phyloP scores from a whole-genome alignment of 2,888 invertebrate species.

The Slavum lentiscoides region DNA sequence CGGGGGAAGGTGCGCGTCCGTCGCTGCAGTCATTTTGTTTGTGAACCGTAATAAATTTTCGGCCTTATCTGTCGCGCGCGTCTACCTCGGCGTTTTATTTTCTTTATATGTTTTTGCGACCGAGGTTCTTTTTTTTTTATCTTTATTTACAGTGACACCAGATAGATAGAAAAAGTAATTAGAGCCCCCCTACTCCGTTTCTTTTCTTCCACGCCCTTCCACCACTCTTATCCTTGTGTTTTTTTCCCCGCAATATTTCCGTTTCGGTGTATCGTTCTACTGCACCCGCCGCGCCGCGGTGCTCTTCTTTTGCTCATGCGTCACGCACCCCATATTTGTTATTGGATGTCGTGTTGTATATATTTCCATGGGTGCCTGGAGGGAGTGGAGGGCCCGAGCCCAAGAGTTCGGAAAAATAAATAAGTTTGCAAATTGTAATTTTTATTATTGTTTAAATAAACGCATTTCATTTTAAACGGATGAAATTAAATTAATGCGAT shows the following conservation, averaged over 20 bases:
- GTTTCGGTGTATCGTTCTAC: neutral
- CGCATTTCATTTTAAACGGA: too few relatives aligned
- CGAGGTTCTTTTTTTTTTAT: constrained; percentile 37
- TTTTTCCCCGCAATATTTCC: constrained; percentile 7
- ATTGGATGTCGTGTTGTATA: too few relatives aligned
- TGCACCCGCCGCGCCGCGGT: too few relatives aligned
- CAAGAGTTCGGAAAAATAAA: too few relatives aligned
- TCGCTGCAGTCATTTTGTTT: constrained; percentile 40
- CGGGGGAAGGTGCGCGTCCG: neutral
- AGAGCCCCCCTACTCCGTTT: neutral
- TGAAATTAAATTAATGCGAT: too few relatives aligned
- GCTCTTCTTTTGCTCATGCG: too few relatives aligned
- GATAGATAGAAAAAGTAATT: constrained; percentile 43
- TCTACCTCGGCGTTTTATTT: constrained; percentile 26
- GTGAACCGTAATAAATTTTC: constrained; percentile 48
- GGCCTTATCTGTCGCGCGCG: constrained; percentile 44
- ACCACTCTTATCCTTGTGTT: too few relatives aligned
- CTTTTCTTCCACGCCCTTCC: neutral
- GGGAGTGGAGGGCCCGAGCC: too few relatives aligned
- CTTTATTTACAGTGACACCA: constrained; percentile 45
- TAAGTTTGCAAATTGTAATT: too few relatives aligned
- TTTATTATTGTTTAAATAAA: too few relatives aligned
- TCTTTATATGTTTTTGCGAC: constrained; percentile 40
- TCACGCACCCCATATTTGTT: neutral
- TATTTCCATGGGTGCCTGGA: too few relatives aligned